These are phyloP conservation scores for Dryobotodes eremita DNA, from an alignment of 2,888 invertebrate genomes.

Conservation along the genomic window DNA sequence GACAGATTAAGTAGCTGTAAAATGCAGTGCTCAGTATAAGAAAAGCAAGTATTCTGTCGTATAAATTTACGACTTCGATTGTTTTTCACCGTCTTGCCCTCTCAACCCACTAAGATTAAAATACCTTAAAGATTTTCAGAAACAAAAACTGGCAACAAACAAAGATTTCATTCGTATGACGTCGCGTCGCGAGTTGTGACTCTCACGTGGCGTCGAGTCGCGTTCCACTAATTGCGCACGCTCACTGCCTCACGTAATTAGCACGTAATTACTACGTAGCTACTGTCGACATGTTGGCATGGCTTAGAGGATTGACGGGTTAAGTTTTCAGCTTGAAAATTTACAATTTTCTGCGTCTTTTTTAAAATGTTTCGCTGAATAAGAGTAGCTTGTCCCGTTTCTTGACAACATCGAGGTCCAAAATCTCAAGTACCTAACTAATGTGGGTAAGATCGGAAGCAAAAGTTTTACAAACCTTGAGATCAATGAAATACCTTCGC, in stretches of 20 bases:
- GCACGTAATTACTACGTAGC: constrained; percentile 81
- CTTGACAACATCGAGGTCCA: no score
- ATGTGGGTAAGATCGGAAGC: not conserved
- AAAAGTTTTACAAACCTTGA: not conserved
- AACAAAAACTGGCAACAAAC: constrained; percentile 33
- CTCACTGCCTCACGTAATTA: constrained; percentile 83
- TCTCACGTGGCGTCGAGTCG: constrained; percentile 50
- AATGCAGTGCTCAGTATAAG: not conserved
- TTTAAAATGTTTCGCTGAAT: not conserved
- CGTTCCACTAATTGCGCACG: constrained; percentile 74
- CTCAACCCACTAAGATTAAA: not conserved
- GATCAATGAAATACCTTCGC: not conserved
- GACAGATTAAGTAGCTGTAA: not conserved
- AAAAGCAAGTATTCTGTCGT: not conserved
- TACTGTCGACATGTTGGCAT: constrained; percentile 61
- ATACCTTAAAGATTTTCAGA: constrained; percentile 10
- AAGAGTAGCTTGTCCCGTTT: not conserved
- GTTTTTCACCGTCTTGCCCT: not conserved
- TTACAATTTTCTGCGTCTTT: not conserved
- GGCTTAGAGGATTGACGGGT: constrained; percentile 43
- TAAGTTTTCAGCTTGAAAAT: constrained; percentile 12
- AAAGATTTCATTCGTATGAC: constrained; percentile 51
- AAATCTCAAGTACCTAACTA: not conserved
- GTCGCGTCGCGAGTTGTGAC: constrained; percentile 37
- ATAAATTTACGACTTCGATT: not conserved